These are phyloP conservation scores for Chaetophractus vellerosus DNA, from an alignment of 2,797 vertebrate genomes.

Conservation along the genomic window DNA sequence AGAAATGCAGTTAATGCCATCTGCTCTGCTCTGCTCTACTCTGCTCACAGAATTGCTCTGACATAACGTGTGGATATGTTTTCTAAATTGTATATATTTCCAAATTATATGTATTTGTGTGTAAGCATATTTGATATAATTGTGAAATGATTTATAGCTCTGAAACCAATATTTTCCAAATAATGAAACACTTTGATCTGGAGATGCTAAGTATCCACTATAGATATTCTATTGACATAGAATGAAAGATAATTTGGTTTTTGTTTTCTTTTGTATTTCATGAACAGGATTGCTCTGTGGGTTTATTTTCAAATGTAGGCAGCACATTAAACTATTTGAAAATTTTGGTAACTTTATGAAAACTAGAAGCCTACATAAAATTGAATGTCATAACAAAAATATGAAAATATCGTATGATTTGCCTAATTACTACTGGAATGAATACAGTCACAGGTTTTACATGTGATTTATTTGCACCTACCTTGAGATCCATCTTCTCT, in stretches of 20 bases:
- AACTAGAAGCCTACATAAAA: background rate
- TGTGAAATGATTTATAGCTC: background rate
- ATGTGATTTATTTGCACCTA: background rate
- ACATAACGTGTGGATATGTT: background rate
- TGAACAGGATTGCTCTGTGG: background rate
- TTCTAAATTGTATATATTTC: background rate
- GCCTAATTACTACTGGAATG: background rate
- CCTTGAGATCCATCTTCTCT: background rate
- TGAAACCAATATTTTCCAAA: background rate
- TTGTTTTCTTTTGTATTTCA: background rate
- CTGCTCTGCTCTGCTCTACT: background rate
- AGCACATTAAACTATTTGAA: background rate
- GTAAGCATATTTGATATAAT: background rate
- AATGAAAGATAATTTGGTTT: slow-evolving; percentile 28
- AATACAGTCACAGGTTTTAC: background rate
- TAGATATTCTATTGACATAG: background rate
- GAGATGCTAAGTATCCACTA: background rate
- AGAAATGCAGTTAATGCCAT: background rate
- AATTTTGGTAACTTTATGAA: slow-evolving; percentile 4
- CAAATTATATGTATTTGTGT: background rate
- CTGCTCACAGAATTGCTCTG: background rate
- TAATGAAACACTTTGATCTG: background rate
- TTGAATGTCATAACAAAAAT: slow-evolving; percentile 19
- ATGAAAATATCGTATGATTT: background rate
- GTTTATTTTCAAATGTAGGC: background rate